Evolutionary conservation across 2,888 invertebrate species (phyloP).

Genomic region (Aphodius granarius): DNA sequence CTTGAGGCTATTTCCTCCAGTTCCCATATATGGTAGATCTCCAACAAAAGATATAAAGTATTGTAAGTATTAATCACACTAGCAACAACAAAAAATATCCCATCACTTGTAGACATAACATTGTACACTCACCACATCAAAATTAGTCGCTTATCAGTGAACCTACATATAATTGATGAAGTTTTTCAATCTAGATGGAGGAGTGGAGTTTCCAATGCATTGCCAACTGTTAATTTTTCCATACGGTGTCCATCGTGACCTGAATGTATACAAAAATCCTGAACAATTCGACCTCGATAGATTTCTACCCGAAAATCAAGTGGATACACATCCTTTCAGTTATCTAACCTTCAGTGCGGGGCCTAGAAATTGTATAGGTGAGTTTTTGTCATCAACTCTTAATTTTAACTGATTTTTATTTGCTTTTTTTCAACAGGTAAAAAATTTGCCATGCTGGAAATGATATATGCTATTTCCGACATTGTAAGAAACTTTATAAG

Average conservation of each 20-base stretch:
- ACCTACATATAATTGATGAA: no score
- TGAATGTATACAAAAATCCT: slow-evolving; percentile 44
- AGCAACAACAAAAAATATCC: neutral
- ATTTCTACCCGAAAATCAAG: slow-evolving; percentile 44
- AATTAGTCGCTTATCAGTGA: no score
- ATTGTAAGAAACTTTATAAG: slow-evolving; percentile 22
- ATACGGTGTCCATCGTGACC: slow-evolving; percentile 49
- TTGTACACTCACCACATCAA: no score
- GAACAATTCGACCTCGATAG: slow-evolving; percentile 47
- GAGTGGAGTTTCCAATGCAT: slow-evolving; percentile 13
- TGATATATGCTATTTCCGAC: slow-evolving; percentile 17
- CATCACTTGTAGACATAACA: no score
- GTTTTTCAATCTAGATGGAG: slow-evolving; percentile 8
- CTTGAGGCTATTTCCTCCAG: slow-evolving; percentile 14
- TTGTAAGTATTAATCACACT: neutral
- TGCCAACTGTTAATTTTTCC: neutral
- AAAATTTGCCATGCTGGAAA: slow-evolving; percentile 16
- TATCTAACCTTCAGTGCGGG: slow-evolving; percentile 46
- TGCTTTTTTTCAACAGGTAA: neutral
- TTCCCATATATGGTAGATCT: neutral
- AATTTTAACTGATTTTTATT: neutral
- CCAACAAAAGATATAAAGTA: neutral
- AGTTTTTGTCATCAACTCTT: no score
- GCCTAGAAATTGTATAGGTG: slow-evolving; percentile 49
- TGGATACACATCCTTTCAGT: slow-evolving; percentile 45